A percentile compares a stretch with the other conserved stretches of the same genome.
phyloP scores from a whole-genome alignment of 2,888 invertebrate genomes.

The Perizoma affinitatum region DNA sequence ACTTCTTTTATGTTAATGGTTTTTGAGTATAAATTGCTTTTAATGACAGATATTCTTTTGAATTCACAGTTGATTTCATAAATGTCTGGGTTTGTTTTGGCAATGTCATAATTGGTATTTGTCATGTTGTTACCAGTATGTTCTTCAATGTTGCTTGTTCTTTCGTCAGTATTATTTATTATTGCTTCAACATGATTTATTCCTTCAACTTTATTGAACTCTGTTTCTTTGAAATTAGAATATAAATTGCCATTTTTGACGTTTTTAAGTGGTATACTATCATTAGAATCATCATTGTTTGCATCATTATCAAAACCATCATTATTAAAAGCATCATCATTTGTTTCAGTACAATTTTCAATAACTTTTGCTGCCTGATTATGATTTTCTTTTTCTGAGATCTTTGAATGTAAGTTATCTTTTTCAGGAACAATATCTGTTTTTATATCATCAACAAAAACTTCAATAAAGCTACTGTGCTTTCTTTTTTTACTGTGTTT shows the following conservation, averaged over 20 bases:
- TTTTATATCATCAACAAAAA: conserved; percentile 18
- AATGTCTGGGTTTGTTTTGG: not conserved
- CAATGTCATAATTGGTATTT: conserved; percentile 1
- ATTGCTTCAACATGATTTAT: not conserved
- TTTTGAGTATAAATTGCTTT: not conserved
- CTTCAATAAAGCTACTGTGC: conserved; percentile 15
- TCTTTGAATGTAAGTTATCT: conserved; percentile 9
- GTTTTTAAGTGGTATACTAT: not conserved
- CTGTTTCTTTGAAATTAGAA: not conserved
- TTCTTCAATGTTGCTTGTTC: not conserved
- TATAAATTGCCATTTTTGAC: not conserved
- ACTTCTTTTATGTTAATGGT: not conserved
- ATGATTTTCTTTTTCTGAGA: conserved; percentile 14
- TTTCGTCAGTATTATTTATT: not conserved
- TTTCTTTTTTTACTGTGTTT: conserved; percentile 13
- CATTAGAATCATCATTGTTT: conserved; percentile 9
- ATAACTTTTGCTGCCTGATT: conserved; percentile 4
- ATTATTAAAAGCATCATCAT: too few relatives aligned
- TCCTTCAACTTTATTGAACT: not conserved
- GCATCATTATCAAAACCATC: conserved; percentile 13
- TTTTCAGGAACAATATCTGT: conserved; percentile 5
- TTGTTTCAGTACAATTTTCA: conserved; percentile 5
- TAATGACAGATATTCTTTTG: conserved; percentile 1
- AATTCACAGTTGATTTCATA: conserved; percentile 2
- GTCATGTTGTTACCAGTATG: not conserved